Percentiles rank a stretch among this genome's conserved stretches.
These are phyloP conservation scores for Enteromius afrohamiltoni DNA, from an alignment of 2,797 vertebrate species.

Conservation along the genomic window DNA sequence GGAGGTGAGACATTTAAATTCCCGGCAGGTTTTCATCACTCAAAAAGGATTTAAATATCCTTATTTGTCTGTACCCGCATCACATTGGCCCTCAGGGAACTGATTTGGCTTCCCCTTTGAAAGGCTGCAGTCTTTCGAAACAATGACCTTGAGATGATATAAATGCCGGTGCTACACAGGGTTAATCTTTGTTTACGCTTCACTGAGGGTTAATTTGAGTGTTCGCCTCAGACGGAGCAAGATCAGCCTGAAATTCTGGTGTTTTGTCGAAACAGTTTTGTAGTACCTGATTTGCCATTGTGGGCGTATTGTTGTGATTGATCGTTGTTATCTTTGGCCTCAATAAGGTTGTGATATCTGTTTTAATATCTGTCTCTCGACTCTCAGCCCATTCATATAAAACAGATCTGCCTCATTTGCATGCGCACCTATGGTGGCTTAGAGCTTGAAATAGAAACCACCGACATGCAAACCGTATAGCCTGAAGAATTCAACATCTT, in stretches of 20 bases:
- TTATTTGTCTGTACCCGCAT: conserved; percentile 36
- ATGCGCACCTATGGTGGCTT: conserved; percentile 41
- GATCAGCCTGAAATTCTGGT: conserved; percentile 18
- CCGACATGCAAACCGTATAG: conserved; percentile 39
- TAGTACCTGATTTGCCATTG: conserved; percentile 36
- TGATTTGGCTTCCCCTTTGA: conserved; percentile 31
- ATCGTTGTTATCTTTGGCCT: conserved; percentile 54
- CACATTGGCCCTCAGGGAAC: conserved; percentile 12
- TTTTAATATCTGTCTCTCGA: conserved; percentile 38
- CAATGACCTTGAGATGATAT: neutral
- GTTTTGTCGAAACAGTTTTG: conserved; percentile 9
- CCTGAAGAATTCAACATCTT: conserved; percentile 41
- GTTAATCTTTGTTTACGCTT: neutral
- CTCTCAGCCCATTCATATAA: conserved; percentile 44
- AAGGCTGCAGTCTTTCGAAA: conserved; percentile 20
- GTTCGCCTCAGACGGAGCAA: neutral
- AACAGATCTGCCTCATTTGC: conserved; percentile 40
- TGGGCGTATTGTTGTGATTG: conserved; percentile 48
- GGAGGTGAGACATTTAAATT: conserved; percentile 52
- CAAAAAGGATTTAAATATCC: conserved; percentile 44
- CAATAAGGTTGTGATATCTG: conserved; percentile 45
- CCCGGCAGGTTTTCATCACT: conserved; percentile 41
- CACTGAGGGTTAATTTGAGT: neutral
- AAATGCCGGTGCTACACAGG: neutral
- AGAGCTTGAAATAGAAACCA: conserved; percentile 44